These are phyloP conservation scores for Phocoena sinus DNA, from an alignment of 2,113 vertebrate genomes.

Conservation along the genomic window DNA sequence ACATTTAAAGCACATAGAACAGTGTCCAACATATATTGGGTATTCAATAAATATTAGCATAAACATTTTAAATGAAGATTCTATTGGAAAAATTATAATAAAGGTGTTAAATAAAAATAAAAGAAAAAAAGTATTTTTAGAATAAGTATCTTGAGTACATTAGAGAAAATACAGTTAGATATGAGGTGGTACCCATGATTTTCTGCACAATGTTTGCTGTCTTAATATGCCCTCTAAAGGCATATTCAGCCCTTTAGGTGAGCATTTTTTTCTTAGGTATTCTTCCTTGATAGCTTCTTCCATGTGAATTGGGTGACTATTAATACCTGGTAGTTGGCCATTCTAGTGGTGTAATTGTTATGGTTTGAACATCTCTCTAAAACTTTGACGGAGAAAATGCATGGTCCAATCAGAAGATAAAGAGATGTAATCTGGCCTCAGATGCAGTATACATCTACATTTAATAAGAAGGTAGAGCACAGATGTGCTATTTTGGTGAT, in stretches of 20 bases:
- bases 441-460: rapidly evolving
- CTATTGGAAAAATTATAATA: not conserved
- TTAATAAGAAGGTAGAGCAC: not conserved
- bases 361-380: not conserved
- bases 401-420: not conserved
- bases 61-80: not conserved
- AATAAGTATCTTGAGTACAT: not conserved
- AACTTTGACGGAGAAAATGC: not conserved
- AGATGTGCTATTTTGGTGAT: not conserved
- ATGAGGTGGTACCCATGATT: not conserved
- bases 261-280: not conserved
- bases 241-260: not conserved
- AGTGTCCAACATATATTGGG: not conserved
- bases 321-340: not conserved
- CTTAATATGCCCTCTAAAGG: not conserved
- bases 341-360: not conserved
- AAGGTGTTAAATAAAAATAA: not conserved
- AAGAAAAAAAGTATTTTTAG: not conserved
- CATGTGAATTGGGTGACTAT: not conserved
- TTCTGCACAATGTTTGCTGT: not conserved
- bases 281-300: not conserved
- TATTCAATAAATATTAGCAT: not conserved
- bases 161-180: not conserved
- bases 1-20: not conserved
- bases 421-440: not conserved